Evolutionary conservation across 2,797 vertebrate species (phyloP).

Genomic region (Remorina albescens): DNA sequence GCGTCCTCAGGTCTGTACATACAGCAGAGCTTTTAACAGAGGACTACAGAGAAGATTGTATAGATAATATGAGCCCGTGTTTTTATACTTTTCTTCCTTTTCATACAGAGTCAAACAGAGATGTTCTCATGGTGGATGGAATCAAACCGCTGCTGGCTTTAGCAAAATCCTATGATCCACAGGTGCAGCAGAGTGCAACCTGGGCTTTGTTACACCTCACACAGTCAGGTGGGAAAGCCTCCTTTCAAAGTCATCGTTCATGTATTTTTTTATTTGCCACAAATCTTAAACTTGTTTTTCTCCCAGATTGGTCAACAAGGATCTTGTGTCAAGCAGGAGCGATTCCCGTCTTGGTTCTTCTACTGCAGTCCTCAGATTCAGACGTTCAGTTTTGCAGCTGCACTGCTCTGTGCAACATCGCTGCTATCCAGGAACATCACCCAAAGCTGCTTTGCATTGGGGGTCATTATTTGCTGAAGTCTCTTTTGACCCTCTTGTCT

Average conservation of each 20-base stretch:
- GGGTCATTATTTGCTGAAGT: constrained; percentile 79
- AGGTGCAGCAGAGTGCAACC: constrained; percentile 85
- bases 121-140: constrained; percentile 80
- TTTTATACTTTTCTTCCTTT: not conserved
- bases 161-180: constrained; percentile 84
- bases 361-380: constrained; percentile 86
- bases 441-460: constrained; percentile 75
- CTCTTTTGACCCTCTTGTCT: constrained; percentile 84
- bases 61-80: not conserved
- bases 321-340: constrained; percentile 85
- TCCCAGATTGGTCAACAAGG: constrained; percentile 79
- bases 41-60: not conserved
- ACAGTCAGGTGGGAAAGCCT: constrained; percentile 80
- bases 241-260: not conserved
- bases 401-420: constrained; percentile 84
- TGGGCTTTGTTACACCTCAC: constrained; percentile 88
- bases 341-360: constrained; percentile 82
- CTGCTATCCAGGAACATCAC: constrained; percentile 76
- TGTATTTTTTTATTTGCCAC: not conserved
- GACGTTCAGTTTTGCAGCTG: constrained; percentile 90
- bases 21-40: not conserved
- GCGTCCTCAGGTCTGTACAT: constrained; percentile 83
- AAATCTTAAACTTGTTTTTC: not conserved
- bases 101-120: constrained; percentile 74
- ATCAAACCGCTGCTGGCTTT: constrained; percentile 83